Evolutionary conservation across 2,113 vertebrate genomes (phyloP), one percentile per base, ranked within the genome.

Genomic region (Coryphaenoides rupestris): DNA sequence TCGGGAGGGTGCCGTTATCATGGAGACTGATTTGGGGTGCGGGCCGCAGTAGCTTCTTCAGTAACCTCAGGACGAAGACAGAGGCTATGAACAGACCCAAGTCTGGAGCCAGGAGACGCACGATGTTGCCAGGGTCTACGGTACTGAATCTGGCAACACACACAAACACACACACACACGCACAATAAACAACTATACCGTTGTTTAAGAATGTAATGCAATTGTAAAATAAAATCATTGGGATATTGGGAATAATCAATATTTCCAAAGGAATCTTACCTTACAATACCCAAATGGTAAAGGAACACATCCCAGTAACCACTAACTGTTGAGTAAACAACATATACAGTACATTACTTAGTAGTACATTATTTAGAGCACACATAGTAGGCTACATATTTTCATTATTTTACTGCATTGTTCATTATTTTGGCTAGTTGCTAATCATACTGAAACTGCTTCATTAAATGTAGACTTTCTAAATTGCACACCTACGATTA

Each of bases 81-180:
- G 77, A 73, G 1, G 78, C 69, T 9, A 90, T 46, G 17, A 90
- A 75, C 5, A 90, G 69, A 58, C 83, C 73, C 0, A 88, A 0
- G 22, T 93, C 91, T 1, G 92, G 92, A 16, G 82, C 82, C 62
- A 91, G 59, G 56, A 90, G 84, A 0, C 86, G 86, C 14, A 89
- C 58, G 6, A 88, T 66, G 58, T 88, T 90, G 7, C 84, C 86
- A 21, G 75, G 5, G 58, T 87, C 66, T 0, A 90, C 89, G 0
- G 60, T 70, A 54, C 83, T 91, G 75, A 93, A 90, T 74, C 94
- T 93, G 78, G 17, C n/a, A n/a, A n/a, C n/a, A n/a, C n/a, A n/a
- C n/a, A n/a, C n/a, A n/a, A n/a, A 21, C 58, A 60, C 10, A 9
- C 23, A 58, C 16, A 2, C n/a, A n/a, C n/a, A n/a, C n/a, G n/a